phyloP scores from a whole-genome alignment of 2,113 vertebrate species.

The Microcebus lehilahytsara region DNA sequence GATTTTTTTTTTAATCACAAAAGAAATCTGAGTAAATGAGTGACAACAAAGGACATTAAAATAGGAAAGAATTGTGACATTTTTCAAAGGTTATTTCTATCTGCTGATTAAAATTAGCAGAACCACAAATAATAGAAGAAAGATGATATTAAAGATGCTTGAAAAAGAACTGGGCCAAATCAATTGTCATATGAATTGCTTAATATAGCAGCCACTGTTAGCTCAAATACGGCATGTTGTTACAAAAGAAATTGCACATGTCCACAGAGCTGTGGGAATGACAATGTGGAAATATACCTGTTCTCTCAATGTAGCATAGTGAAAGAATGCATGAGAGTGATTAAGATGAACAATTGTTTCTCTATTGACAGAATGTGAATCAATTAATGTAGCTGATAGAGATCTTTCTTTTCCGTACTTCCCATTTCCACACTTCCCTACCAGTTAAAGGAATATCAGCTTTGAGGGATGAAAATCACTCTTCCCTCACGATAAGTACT shows the following conservation, averaged over 20 bases:
- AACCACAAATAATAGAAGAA: neutral
- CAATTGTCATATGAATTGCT: neutral
- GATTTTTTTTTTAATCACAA: neutral
- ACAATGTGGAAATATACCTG: neutral
- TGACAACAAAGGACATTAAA: neutral
- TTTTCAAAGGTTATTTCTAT: neutral
- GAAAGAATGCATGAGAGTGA: neutral
- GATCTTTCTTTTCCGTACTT: neutral
- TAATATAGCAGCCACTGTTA: neutral
- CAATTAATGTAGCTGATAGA: neutral
- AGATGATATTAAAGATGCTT: neutral
- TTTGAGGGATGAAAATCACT: neutral
- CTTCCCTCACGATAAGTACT: neutral
- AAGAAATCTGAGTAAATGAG: neutral
- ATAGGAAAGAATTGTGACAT: neutral
- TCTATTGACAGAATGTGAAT: neutral
- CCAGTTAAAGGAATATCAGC: slow-evolving; percentile 23
- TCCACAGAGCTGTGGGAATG: neutral
- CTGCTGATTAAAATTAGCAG: neutral
- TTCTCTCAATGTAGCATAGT: neutral
- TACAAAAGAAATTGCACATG: neutral
- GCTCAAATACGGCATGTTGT: neutral
- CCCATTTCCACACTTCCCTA: neutral
- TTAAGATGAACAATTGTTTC: neutral
- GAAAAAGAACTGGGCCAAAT: neutral